Evolutionary conservation across 2,113 vertebrate species (phyloP).

Genomic region (Leptocoma aspasia): DNA sequence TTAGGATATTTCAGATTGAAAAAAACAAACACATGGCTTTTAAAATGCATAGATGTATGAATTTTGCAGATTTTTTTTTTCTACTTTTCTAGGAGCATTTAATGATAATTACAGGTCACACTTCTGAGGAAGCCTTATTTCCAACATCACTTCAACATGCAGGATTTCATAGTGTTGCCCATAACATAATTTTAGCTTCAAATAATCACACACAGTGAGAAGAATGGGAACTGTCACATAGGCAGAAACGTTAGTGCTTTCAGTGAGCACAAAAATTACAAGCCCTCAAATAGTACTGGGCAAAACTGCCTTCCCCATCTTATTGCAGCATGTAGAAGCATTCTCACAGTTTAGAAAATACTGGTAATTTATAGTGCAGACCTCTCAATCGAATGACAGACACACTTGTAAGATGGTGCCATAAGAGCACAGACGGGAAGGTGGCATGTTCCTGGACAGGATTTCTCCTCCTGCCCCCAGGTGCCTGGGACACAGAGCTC

Average conservation of each 20-base stretch:
- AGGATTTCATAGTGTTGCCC: background rate
- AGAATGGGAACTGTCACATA: background rate
- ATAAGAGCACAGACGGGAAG: background rate
- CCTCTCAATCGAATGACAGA: background rate
- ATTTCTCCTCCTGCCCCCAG: background rate
- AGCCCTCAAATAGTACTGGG: background rate
- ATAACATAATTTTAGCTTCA: background rate
- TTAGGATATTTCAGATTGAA: background rate
- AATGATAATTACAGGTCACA: background rate
- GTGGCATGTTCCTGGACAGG: background rate
- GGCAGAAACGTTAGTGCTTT: background rate
- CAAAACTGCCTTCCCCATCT: background rate
- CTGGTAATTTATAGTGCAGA: background rate
- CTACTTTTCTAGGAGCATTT: background rate
- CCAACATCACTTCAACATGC: background rate
- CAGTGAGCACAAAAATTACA: background rate
- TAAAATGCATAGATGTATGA: background rate
- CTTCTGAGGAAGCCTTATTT: background rate
- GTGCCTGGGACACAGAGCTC: background rate
- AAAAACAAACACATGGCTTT: background rate
- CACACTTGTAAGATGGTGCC: rapidly evolving
- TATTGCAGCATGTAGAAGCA: rapidly evolving
- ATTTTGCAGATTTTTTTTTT: background rate
- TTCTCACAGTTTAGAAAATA: background rate
- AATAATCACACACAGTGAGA: background rate